Evolutionary conservation across 2,888 invertebrate species (phyloP), one percentile per base, ranked within the genome.

Genomic region (Spodoptera picta): DNA sequence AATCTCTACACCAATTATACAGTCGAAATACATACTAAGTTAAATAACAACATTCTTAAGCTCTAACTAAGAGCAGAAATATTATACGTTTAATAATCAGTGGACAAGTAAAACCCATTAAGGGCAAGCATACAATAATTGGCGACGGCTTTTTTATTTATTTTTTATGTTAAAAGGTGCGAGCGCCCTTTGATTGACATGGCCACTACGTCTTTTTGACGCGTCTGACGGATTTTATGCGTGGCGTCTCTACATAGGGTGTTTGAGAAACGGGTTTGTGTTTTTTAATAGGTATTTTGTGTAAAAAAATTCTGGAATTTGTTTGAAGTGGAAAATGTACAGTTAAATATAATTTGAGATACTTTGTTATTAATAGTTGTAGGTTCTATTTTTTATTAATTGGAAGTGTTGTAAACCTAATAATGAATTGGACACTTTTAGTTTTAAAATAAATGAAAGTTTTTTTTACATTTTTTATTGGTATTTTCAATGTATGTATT

Each of bases 151-250:
- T 70, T 86, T 87, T 86, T 49, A 42, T 82, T 91, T 36, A 92
- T 92, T 82, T 91, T 92, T 92, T 91, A 89, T 90, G 87, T 83
- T 84, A 42, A 71, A 81, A 82, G 83, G 77, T 83, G 86, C 86
- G 83, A 86, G 84, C 85, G 81, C 76, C 70, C 75, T 73, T 81
- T 94, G 94, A 94, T 90, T 93, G 94, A 94, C 93, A 91, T 75
- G 82, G 81, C 86, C 92, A 90, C 90, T 94, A 90, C 92, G 86
- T 92, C 93, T 91, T 91, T 92, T 91, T 92, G 94, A 93, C 93
- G 87, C 81, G 86, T 65, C 85, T 87, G 90, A 88, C 87, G 89
- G 85, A 84, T 90, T 90, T 89, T 89, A 87, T 91, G 87, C 79
- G 80, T 77, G 80, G 77, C 73, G 60, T 69, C 53, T 64, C 24